Base-by-base conservation (phyloP, 1,140 invertebrate genomes). In the Drosophila varians region DNA sequence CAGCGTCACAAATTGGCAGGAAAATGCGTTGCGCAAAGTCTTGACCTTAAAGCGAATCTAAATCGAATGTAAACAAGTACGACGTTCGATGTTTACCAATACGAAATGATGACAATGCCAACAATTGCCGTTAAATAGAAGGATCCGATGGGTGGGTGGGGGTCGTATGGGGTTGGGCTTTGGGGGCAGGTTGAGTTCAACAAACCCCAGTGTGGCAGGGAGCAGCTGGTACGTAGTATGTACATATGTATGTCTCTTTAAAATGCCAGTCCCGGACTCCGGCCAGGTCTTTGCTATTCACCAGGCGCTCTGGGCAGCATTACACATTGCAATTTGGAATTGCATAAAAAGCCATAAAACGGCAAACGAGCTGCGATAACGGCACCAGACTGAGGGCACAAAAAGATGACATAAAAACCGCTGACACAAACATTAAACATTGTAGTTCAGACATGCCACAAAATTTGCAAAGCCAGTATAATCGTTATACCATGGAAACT, bases 331-430 rank as follows among this genome's bases (percentile, higher is more conserved):
- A 36, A 47, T 75, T 71, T 65, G 42, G 31, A 80, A 53, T 52
- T 49, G 70, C 54, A 76, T 52, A 68, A 62, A 79, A 80, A 66
- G 45, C 34, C 42, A 64, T 62, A 77, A 74, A 58, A 31, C 53
- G 19, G 48, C 56, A 53, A 73, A 51, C 52, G 55, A 49, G 47
- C 51, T 53, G 48, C 61, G 64, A 66, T 42, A 64, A 61, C 73
- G 70, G 16, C 47, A 46, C 9, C 36, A 5, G 23, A 45, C 47
- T 19, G n/a, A 31, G 31, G 48, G 36, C 23, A 53, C n/a, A 62
- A 78, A 61, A 58, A 65, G 7, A 31, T 71, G 25, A 51, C 47
- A 77, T 43, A 49, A 64, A 66, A 60, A 64, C 14, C 21, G 69
- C 57, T 64, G 45, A 73, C 49, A 56, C 28, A 55, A 51, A 51